phyloP scores from a whole-genome alignment of 2,113 vertebrate genomes.

The Progne subis region DNA sequence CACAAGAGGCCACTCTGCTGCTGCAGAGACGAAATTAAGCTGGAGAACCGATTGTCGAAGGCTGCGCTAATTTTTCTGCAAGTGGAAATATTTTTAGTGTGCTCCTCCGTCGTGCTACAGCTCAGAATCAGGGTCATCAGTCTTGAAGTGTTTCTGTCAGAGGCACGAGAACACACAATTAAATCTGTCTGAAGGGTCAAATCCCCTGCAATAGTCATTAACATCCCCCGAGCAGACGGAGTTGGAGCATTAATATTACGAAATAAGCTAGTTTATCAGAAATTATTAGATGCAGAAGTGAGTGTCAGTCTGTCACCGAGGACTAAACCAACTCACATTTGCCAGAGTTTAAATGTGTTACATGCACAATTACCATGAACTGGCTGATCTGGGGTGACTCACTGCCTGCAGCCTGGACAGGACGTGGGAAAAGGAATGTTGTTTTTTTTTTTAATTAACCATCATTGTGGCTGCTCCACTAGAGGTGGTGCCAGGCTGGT shows the following conservation, averaged over 20 bases:
- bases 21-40: background rate
- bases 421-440: background rate
- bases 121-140: background rate
- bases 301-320: background rate
- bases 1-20: background rate
- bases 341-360: background rate
- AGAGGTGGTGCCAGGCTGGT: background rate
- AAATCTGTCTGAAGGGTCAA: slow-evolving; percentile 18
- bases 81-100: background rate
- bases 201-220: slow-evolving; percentile 12
- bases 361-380: background rate
- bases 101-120: background rate
- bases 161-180: background rate
- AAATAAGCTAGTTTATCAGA: background rate
- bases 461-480: background rate
- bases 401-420: background rate
- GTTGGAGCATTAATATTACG: background rate
- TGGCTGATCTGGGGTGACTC: background rate
- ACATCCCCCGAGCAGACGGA: background rate
- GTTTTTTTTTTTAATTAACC: background rate
- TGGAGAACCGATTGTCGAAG: background rate
- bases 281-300: background rate
- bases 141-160: slow-evolving; percentile 4
- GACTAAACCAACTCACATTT: background rate
- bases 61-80: background rate